phyloP scores from a whole-genome alignment of 92 coral and sea anemone genomes.

The Hydrozoanthus gracilis region DNA sequence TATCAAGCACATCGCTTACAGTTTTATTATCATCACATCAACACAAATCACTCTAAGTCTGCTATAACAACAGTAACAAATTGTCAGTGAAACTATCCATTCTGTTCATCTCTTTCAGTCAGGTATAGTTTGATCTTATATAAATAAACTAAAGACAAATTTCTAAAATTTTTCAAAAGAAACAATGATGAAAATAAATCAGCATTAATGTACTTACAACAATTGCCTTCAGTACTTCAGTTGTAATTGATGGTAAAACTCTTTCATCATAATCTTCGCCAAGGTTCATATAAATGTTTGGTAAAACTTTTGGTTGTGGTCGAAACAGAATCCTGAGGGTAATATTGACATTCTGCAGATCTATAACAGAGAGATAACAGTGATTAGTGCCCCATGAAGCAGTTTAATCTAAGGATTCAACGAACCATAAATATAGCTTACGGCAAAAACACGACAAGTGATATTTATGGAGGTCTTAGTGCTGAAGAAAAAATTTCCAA shows the following conservation, averaged over 20 bases:
- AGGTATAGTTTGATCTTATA: too few species aligned
- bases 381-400: neutral
- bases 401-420: too few species aligned
- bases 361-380: constrained; percentile 46
- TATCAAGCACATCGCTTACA: neutral
- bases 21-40: neutral
- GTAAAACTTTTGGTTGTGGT: constrained; percentile 89
- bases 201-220: constrained; percentile 74
- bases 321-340: constrained; percentile 96
- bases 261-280: constrained; percentile 99
- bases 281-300: constrained; percentile 95
- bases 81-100: neutral
- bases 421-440: too few species aligned
- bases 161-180: neutral
- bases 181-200: neutral
- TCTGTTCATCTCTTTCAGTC: too few species aligned
- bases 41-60: neutral
- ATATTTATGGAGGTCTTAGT: too few species aligned
- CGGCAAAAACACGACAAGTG: too few species aligned
- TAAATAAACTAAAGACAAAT: too few species aligned
- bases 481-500: too few species aligned
- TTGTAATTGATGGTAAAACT: constrained; percentile 96
- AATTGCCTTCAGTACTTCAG: constrained; percentile 97
- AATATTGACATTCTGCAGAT: constrained; percentile 96
- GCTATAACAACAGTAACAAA: neutral